Evolutionary conservation across 1,140 invertebrate species (phyloP).

Genomic region (Rhysida immarginata): DNA sequence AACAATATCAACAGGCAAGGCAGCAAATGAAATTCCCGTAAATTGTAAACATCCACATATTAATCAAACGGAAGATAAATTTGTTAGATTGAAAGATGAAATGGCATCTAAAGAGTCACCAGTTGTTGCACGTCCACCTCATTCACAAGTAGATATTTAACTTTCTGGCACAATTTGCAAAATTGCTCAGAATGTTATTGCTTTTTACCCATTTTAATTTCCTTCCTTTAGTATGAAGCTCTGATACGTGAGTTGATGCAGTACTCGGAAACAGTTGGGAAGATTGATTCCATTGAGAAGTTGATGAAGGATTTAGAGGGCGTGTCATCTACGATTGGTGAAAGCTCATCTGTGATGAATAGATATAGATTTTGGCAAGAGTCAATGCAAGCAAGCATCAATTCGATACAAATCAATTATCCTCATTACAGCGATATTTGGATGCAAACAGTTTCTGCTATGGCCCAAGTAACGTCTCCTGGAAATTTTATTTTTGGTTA

Average conservation of each 20-base stretch:
- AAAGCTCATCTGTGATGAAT: too few relatives aligned
- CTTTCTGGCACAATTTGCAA: too few relatives aligned
- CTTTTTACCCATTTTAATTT: too few relatives aligned
- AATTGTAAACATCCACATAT: background rate
- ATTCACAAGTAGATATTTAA: background rate
- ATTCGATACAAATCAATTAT: slow-evolving; percentile 7
- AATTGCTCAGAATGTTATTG: too few relatives aligned
- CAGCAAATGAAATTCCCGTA: background rate
- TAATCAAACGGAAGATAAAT: background rate
- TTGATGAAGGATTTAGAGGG: too few relatives aligned
- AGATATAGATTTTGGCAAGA: background rate
- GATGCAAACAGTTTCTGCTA: slow-evolving; percentile 9
- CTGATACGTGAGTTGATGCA: too few relatives aligned
- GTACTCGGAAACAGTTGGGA: too few relatives aligned
- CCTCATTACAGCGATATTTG: slow-evolving; percentile 19
- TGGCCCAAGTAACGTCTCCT: too few relatives aligned
- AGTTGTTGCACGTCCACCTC: background rate
- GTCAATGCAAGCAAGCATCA: slow-evolving; percentile 1
- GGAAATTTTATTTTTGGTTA: too few relatives aligned
- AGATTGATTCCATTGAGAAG: too few relatives aligned
- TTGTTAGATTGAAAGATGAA: background rate
- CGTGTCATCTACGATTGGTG: too few relatives aligned
- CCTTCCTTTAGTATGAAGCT: too few relatives aligned
- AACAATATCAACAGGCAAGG: background rate
- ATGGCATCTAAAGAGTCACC: background rate